phyloP scores from a whole-genome alignment of 1,140 invertebrate species.

The Chrysoperla carnea region DNA sequence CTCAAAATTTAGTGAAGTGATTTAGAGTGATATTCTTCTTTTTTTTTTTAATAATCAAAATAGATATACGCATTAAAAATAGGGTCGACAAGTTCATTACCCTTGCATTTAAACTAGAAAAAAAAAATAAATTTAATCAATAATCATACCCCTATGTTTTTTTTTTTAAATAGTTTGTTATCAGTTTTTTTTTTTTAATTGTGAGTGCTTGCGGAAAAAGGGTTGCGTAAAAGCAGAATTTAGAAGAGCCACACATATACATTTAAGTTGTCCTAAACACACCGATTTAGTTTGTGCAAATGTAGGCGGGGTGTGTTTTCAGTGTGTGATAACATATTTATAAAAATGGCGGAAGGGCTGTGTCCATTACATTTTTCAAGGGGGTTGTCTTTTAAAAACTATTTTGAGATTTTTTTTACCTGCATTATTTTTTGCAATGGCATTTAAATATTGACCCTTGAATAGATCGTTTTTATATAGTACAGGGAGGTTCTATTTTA shows the following conservation, averaged over 20 bases:
- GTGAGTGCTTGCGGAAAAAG: constrained; percentile 7
- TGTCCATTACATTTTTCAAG: constrained; percentile 8
- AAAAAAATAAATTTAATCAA: neutral
- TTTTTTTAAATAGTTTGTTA: too few relatives aligned
- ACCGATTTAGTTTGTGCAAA: constrained; percentile 3
- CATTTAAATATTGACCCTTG: neutral
- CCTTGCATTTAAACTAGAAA: neutral
- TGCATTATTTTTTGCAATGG: neutral
- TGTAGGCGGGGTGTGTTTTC: constrained; percentile 17
- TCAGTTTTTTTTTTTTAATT: neutral
- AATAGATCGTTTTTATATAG: neutral
- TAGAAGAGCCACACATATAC: neutral
- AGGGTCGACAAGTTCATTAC: neutral
- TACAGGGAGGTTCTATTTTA: too few relatives aligned
- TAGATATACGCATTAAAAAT: neutral
- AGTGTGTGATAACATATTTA: constrained; percentile 5
- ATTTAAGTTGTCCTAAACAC: neutral
- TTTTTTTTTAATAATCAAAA: neutral
- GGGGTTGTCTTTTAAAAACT: constrained; percentile 4
- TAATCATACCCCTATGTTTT: neutral
- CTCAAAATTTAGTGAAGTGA: too few relatives aligned
- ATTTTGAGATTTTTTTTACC: neutral
- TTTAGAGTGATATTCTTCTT: too few relatives aligned
- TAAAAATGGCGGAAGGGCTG: constrained; percentile 18
- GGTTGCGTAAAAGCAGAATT: constrained; percentile 13